These are phyloP conservation scores for Drosophila grimshawi DNA, from an alignment of 1,140 invertebrate genomes.

Conservation along the genomic window DNA sequence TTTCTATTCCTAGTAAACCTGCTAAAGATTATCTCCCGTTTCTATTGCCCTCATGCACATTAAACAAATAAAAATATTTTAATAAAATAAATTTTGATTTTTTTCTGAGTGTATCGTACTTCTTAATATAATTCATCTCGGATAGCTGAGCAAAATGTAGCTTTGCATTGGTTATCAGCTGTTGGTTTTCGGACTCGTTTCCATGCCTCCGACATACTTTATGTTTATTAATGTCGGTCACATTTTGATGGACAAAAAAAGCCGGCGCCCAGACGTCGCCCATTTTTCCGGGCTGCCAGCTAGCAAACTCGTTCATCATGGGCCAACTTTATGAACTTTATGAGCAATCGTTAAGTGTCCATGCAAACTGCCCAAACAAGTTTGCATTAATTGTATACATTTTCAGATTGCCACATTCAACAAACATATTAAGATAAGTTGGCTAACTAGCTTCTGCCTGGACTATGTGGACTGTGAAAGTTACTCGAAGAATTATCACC, in stretches of 20 bases:
- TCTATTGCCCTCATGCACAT: too few relatives aligned
- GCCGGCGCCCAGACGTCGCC: slow-evolving; percentile 42
- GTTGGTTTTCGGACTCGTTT: background rate
- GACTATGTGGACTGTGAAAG: too few relatives aligned
- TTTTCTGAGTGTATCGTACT: slow-evolving; percentile 8
- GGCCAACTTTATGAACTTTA: slow-evolving; percentile 55
- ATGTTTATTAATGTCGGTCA: slow-evolving; percentile 71
- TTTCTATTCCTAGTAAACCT: too few relatives aligned
- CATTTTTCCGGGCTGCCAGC: slow-evolving; percentile 34
- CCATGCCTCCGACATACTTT: slow-evolving; percentile 59
- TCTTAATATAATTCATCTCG: slow-evolving; percentile 59
- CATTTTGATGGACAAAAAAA: slow-evolving; percentile 50
- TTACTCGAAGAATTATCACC: slow-evolving; percentile 1
- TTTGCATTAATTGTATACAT: slow-evolving; percentile 43
- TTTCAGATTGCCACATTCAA: slow-evolving; percentile 62
- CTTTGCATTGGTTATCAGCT: slow-evolving; percentile 25
- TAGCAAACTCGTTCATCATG: slow-evolving; percentile 63
- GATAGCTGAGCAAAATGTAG: slow-evolving; percentile 48
- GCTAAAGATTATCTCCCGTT: too few relatives aligned
- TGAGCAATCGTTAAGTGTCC: slow-evolving; percentile 35
- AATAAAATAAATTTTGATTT: background rate
- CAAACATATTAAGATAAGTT: slow-evolving; percentile 37
- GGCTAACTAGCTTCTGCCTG: background rate
- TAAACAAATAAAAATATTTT: background rate
- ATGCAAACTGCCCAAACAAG: slow-evolving; percentile 42